Conservation (phyloP, 2,888 invertebrate species). For the Hydraecia micacea region DNA sequence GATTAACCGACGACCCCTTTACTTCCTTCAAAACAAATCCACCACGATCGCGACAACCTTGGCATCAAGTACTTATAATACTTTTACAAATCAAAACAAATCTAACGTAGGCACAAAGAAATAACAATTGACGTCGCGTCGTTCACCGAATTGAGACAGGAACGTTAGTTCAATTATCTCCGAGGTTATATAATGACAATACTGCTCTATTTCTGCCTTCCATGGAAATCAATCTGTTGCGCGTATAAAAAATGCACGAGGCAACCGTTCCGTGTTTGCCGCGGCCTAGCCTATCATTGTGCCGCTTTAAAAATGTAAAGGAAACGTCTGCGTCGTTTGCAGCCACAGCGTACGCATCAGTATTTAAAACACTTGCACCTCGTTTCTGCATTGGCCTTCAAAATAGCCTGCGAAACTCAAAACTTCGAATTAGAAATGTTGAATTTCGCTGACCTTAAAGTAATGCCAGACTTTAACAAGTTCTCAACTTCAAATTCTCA, state of each 20-base stretch:
- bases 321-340: not conserved
- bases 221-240: conserved; percentile 47
- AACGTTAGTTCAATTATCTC: conserved; percentile 49
- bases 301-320: conserved; percentile 7
- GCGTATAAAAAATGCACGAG: conserved; percentile 46
- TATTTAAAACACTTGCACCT: not conserved
- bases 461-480: not conserved
- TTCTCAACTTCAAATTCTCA: not conserved
- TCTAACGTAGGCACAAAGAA: conserved; percentile 21
- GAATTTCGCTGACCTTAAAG: not conserved
- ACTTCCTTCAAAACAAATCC: conserved; percentile 39
- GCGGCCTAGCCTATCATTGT: not conserved
- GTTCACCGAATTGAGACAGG: conserved; percentile 48
- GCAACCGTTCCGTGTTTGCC: conserved; percentile 13
- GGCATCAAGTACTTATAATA: conserved; percentile 1
- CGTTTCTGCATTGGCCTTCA: not conserved
- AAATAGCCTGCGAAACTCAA: not conserved
- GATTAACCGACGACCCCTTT: conserved; percentile 21
- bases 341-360: not conserved
- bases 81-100: conserved; percentile 37
- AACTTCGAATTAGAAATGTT: not conserved
- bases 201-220: conserved; percentile 34
- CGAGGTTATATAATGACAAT: conserved; percentile 54
- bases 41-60: not conserved
- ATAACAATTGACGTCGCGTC: conserved; percentile 32